Evolutionary conservation across 1,140 invertebrate genomes (phyloP).

Genomic region (Globodera rostochiensis): DNA sequence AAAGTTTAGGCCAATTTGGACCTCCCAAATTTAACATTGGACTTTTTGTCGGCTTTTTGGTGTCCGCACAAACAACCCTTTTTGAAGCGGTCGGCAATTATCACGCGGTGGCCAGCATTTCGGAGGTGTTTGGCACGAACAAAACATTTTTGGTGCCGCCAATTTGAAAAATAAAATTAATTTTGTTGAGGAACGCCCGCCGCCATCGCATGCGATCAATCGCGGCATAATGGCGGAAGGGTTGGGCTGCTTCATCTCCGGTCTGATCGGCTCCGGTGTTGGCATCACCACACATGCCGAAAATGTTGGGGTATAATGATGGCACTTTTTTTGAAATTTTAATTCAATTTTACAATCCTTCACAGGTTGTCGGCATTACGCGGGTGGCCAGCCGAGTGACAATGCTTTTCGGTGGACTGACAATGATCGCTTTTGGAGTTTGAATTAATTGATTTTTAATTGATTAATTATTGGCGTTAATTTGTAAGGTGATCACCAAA

Average conservation of each 20-base stretch:
- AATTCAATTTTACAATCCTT: background rate
- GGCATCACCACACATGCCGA: conserved; percentile 58
- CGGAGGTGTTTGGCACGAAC: conserved; percentile 30
- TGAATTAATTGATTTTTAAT: background rate
- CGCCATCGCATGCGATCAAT: conserved; percentile 68
- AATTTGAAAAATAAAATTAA: background rate
- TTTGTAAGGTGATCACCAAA: conserved; percentile 42
- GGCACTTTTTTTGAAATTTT: conserved; percentile 2
- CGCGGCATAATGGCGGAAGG: conserved; percentile 62
- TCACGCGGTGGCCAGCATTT: conserved; percentile 66
- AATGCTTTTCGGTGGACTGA: conserved; percentile 58
- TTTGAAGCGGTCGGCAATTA: conserved; percentile 69
- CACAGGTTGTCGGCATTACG: conserved; percentile 24
- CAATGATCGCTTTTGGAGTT: conserved; percentile 57
- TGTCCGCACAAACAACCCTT: conserved; percentile 66
- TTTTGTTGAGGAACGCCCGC: conserved; percentile 51
- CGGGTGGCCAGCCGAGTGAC: conserved; percentile 55
- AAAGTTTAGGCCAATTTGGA: conserved; percentile 66
- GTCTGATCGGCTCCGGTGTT: conserved; percentile 54
- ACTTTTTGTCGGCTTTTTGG: conserved; percentile 66
- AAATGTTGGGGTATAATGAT: conserved; percentile 57
- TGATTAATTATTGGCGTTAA: background rate
- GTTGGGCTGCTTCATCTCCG: conserved; percentile 56
- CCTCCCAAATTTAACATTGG: conserved; percentile 63
- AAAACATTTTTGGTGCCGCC: too few relatives aligned